phyloP scores from a whole-genome alignment of 2,797 vertebrate genomes.

The Dromococcyx pavoninus region DNA sequence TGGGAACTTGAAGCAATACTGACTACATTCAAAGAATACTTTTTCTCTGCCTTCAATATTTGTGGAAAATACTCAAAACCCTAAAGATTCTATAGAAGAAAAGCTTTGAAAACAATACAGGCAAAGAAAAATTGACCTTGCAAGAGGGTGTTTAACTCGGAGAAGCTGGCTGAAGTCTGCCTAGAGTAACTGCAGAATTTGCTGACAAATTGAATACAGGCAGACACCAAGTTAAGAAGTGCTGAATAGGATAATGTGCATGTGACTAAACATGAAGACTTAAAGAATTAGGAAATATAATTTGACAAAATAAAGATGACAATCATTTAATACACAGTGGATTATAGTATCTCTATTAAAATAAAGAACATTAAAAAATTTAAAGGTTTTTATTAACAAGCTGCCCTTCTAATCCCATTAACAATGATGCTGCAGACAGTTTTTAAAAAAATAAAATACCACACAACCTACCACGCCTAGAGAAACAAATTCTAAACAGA shows the following conservation, averaged over 20 bases:
- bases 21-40: background rate
- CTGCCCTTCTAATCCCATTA: background rate
- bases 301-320: background rate
- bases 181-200: background rate
- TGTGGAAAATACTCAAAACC: background rate
- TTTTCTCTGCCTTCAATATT: background rate
- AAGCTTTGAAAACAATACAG: background rate
- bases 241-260: background rate
- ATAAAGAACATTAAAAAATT: background rate
- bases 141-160: background rate
- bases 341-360: background rate
- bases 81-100: background rate
- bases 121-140: background rate
- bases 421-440: background rate
- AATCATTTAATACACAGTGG: background rate
- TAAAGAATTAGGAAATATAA: background rate
- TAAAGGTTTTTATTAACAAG: background rate
- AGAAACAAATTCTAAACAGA: background rate
- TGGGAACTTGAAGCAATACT: background rate
- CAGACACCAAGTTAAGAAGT: background rate
- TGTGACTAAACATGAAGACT: background rate
- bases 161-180: background rate
- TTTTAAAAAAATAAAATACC: background rate
- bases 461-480: background rate
- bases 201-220: background rate